These are phyloP conservation scores for Solen grandis DNA, from an alignment of 1,140 invertebrate genomes.

Conservation along the genomic window DNA sequence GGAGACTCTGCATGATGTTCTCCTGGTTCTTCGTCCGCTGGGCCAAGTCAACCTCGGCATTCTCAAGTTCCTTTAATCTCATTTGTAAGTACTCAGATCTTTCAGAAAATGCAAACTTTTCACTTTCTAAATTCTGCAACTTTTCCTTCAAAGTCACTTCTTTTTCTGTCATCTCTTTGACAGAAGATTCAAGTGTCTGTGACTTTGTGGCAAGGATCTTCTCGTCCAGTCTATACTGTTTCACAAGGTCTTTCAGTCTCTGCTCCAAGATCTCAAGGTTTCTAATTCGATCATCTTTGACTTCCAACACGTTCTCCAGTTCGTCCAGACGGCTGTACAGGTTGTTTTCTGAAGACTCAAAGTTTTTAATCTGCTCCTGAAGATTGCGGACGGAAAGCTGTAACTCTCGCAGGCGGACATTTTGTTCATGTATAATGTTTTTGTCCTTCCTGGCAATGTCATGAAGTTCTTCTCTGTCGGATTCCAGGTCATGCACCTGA, in stretches of 20 bases:
- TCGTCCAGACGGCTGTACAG: constrained; percentile 69
- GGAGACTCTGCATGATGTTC: constrained; percentile 69
- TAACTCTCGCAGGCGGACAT: constrained; percentile 72
- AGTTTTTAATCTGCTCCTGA: constrained; percentile 70
- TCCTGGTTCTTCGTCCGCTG: constrained; percentile 72
- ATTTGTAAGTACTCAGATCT: constrained; percentile 71
- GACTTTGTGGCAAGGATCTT: constrained; percentile 72
- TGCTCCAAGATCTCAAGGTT: constrained; percentile 69
- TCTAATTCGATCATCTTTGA: constrained; percentile 70
- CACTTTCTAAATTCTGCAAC: constrained; percentile 70
- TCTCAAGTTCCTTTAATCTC: constrained; percentile 72
- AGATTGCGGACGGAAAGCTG: constrained; percentile 73
- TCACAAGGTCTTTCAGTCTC: constrained; percentile 71
- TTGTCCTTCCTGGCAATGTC: constrained; percentile 78
- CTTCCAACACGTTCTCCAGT: constrained; percentile 66
- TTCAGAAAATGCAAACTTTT: constrained; percentile 68
- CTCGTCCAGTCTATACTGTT: constrained; percentile 74
- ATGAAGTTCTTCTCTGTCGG: constrained; percentile 77
- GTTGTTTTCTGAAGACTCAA: constrained; percentile 68
- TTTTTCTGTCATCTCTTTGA: constrained; percentile 72
- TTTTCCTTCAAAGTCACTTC: constrained; percentile 69
- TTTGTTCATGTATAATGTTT: constrained; percentile 76
- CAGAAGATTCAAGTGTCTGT: constrained; percentile 66
- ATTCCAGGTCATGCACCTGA: constrained; percentile 75
- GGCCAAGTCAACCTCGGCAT: constrained; percentile 67